phyloP scores from a whole-genome alignment of 2,797 vertebrate genomes.

The Enteromius trimaculatus region DNA sequence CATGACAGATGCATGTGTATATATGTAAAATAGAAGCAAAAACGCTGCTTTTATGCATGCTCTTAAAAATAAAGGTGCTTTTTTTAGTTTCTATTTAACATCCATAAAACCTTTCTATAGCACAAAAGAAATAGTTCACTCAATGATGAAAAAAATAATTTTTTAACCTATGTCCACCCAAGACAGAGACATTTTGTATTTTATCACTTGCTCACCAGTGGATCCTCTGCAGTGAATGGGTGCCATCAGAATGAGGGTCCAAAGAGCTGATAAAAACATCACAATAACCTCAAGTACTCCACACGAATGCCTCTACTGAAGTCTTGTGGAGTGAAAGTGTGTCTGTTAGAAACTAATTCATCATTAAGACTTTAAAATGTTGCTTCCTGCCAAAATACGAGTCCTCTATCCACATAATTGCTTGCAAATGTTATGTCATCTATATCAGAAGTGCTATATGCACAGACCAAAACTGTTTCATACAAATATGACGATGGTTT shows the following conservation, averaged over 20 bases:
- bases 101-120: not conserved
- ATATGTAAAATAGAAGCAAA: constrained; percentile 5
- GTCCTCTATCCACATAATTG: not conserved
- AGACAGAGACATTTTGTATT: not conserved
- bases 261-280: not conserved
- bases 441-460: not conserved
- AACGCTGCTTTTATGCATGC: not conserved
- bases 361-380: not conserved
- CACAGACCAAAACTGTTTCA: not conserved
- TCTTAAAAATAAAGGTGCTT: not conserved
- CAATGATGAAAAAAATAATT: not conserved
- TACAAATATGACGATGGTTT: not conserved
- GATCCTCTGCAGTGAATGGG: not conserved
- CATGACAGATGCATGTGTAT: not conserved
- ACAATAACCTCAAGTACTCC: not conserved
- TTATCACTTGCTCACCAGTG: not conserved
- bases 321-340: not conserved
- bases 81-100: not conserved
- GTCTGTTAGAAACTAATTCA: not conserved
- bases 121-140: not conserved
- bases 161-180: not conserved
- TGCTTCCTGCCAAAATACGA: not conserved
- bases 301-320: not conserved
- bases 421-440: not conserved
- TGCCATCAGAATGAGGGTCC: not conserved